Conservation (phyloP, 2,888 invertebrate genomes). For the Geotrupes spiniger region DNA sequence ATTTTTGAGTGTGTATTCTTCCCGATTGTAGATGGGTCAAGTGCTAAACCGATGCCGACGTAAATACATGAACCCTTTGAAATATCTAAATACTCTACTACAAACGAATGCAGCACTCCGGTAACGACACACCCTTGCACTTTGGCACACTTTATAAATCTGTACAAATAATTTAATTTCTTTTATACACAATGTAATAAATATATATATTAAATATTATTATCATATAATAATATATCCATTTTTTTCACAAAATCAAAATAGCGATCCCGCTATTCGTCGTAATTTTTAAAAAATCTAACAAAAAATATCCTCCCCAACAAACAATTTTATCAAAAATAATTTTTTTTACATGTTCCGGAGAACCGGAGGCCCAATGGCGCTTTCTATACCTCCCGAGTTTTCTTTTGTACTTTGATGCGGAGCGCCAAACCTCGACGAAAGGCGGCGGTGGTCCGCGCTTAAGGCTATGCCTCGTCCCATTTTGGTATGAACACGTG, state of each 20-base stretch:
- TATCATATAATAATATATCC: slow-evolving; percentile 50
- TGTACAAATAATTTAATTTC: slow-evolving; percentile 53
- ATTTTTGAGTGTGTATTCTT: slow-evolving; percentile 26
- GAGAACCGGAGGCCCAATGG: slow-evolving; percentile 29
- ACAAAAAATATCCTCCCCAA: slow-evolving; percentile 57
- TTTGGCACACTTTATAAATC: slow-evolving; percentile 53
- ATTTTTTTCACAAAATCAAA: slow-evolving; percentile 53
- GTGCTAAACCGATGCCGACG: slow-evolving; percentile 41
- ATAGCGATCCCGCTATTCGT: slow-evolving; percentile 49
- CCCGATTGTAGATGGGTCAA: slow-evolving; percentile 41
- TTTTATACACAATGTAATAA: slow-evolving; percentile 51
- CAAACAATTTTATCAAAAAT: slow-evolving; percentile 67
- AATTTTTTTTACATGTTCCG: slow-evolving; percentile 54
- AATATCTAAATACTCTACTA: slow-evolving; percentile 41
- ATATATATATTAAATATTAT: slow-evolving; percentile 41
- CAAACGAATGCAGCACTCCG: slow-evolving; percentile 50
- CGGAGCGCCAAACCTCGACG: slow-evolving; percentile 44
- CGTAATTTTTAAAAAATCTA: slow-evolving; percentile 52
- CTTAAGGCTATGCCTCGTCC: slow-evolving; percentile 38
- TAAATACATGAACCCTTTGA: slow-evolving; percentile 51
- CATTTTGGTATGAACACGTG: slow-evolving; percentile 41
- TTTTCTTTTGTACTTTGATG: slow-evolving; percentile 49
- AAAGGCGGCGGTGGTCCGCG: slow-evolving; percentile 44
- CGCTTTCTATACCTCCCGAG: slow-evolving; percentile 49
- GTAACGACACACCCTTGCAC: slow-evolving; percentile 50